These are phyloP conservation scores for Gallinago nigripennis DNA, from an alignment of 2,797 vertebrate genomes.

Conservation along the genomic window DNA sequence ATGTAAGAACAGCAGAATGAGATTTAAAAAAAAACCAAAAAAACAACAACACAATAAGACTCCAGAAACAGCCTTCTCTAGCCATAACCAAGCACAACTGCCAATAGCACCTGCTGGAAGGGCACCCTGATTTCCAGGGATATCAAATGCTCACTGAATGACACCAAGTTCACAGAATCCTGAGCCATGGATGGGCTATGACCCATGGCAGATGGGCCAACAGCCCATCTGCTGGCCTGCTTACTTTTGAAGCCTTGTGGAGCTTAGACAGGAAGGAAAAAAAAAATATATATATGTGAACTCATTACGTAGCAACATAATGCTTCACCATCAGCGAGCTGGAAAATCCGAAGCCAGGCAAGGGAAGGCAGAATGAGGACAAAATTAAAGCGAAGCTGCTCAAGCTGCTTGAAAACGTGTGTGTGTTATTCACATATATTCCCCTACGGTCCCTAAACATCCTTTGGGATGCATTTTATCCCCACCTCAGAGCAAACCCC, in stretches of 20 bases:
- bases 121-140: neutral
- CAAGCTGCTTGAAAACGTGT: neutral
- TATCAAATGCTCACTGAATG: neutral
- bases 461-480: neutral
- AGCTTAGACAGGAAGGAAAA: neutral
- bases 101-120: neutral
- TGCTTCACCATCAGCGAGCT: too few species aligned
- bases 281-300: neutral
- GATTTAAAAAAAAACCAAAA: neutral
- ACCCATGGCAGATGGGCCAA: too few species aligned
- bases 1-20: neutral
- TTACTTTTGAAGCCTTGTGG: neutral
- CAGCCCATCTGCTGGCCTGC: accelerated
- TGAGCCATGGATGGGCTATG: neutral
- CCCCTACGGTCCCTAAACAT: neutral
- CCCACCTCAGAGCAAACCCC: neutral
- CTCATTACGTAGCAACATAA: accelerated
- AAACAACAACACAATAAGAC: too few species aligned
- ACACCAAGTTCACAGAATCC: neutral
- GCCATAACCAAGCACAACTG: neutral
- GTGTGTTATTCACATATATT: accelerated
- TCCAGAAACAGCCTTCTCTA: neutral
- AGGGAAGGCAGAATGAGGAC: neutral
- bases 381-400: neutral
- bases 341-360: neutral